Evolutionary conservation across 2,888 invertebrate genomes (phyloP), one percentile per base, ranked within the genome.

Genomic region (Tinea semifulvella): DNA sequence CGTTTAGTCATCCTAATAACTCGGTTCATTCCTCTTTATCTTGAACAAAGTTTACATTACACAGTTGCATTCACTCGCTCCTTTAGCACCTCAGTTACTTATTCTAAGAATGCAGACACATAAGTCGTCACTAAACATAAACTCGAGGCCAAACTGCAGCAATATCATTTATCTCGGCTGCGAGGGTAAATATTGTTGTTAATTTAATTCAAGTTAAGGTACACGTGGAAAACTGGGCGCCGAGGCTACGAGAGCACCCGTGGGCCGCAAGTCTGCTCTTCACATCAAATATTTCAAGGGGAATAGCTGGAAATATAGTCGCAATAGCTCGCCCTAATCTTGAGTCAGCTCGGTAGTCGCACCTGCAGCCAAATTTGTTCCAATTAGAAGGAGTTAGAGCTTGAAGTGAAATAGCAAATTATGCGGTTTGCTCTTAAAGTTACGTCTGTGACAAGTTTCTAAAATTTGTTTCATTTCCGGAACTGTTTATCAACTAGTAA

Each of bases 361-460:
- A 80, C 79, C 79, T 80, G 79, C 69, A 80, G 77, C 79, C 80
- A 77, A 80, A 77, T 75, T 77, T 65, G 70, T 73, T 77, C 79
- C 79, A 80, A 79, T 80, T 80, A 80, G 74, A 68, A 74, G 67
- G 70, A 76, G 77, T 76, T 74, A 74, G 71, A 68, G 69, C 68
- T 71, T 72, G 67, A 63, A 70, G 71, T 74, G 74, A 76, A 75
- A 73, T 74, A 69, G 74, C 72, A 76, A 80, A 80, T 77, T 79
- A 76, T 77, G 76, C 74, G 76, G 79, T 74, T 65, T 68, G 68
- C 76, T 72, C 73, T 79, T 71, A 70, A 43, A 19, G 66, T 67
- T 67, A 65, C 66, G 69, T 67, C 68, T n/a, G 22, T 3, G 2
- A 42, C 14, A n/a, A n/a, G n/a, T n/a, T n/a, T n/a, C n/a, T n/a